Evolutionary conservation across 2,888 invertebrate genomes (phyloP), one percentile per base, ranked within the genome.

Genomic region (Ichneumoninae sp.): DNA sequence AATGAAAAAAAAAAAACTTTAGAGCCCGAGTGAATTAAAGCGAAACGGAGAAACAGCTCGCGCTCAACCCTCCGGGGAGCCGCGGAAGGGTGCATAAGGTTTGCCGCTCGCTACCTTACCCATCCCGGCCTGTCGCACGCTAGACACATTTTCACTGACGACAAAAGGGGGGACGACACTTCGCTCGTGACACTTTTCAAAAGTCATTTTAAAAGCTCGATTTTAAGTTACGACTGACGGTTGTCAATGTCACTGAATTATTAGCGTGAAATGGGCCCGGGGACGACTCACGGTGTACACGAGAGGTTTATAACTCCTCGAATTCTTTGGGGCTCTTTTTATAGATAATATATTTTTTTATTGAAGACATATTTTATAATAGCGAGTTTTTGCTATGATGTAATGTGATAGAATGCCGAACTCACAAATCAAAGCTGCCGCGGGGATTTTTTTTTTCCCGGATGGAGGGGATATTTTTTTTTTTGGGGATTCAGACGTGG

Each of bases 11-110:
- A 50, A 52, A 26, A 26, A 3, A 26, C 10, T 93, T 92, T 92
- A 93, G 92, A 93, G 89, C 89, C 89, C 89, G 91, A 92, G 92
- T 92, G 92, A 93, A 92, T 93, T 91, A 90, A 92, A 89, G 86
- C 86, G 88, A 88, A 83, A 84, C 88, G 87, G 86, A 79, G 50
- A 60, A 70, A 65, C 68, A 69, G 77, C 69, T 73, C 70, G 70
- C 47, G 50, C 47, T 26, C 73, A 30, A 47, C 63, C 75, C 83
- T 57, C 75, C 10, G 44, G 83, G 75, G 83, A 71, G 33, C 22
- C 78, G 76, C 84, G 81, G 68, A 83, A 81, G 89, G 88, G 86
- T 87, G 87, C 88, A 88, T 88, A 87, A 82, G 83, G 70, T 83
- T 75, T 70, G 19, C 19, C 50, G 66, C 66, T 26, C 30, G 80